These are phyloP conservation scores for Laticauda colubrina DNA, from an alignment of 2,113 vertebrate species.

Conservation along the genomic window DNA sequence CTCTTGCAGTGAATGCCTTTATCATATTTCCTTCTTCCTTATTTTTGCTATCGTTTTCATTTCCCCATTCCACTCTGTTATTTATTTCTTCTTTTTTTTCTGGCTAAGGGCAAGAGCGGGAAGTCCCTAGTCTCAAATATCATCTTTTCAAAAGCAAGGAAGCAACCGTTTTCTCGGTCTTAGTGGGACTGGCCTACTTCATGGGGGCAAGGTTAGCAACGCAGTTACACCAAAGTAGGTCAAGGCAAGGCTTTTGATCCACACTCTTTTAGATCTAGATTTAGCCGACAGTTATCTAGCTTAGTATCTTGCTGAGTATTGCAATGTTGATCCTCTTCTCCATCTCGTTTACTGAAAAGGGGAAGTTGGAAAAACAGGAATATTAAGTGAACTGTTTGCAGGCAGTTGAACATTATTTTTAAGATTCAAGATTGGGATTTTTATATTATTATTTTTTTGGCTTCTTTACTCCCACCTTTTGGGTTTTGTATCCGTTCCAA, in stretches of 20 bases:
- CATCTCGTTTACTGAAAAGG: background rate
- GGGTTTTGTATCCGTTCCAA: background rate
- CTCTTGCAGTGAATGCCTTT: background rate
- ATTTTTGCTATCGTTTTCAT: background rate
- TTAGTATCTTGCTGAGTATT: background rate
- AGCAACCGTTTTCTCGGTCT: too few species aligned
- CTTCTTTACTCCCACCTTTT: background rate
- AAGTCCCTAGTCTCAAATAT: background rate
- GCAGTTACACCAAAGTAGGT: background rate
- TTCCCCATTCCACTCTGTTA: background rate
- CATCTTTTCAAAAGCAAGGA: background rate
- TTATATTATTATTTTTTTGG: too few species aligned
- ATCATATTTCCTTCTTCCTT: background rate
- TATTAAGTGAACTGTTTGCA: background rate
- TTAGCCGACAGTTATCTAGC: background rate
- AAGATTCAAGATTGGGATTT: background rate
- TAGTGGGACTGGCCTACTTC: background rate
- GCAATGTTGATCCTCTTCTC: accelerated
- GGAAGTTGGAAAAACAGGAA: background rate
- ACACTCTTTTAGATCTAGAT: background rate
- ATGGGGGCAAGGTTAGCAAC: background rate
- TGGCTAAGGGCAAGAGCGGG: background rate
- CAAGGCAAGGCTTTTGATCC: background rate
- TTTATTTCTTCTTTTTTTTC: background rate
- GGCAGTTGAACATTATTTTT: background rate